These are phyloP conservation scores for Amblyjoppa fuscipennis DNA, from an alignment of 2,888 invertebrate genomes.

Conservation along the genomic window DNA sequence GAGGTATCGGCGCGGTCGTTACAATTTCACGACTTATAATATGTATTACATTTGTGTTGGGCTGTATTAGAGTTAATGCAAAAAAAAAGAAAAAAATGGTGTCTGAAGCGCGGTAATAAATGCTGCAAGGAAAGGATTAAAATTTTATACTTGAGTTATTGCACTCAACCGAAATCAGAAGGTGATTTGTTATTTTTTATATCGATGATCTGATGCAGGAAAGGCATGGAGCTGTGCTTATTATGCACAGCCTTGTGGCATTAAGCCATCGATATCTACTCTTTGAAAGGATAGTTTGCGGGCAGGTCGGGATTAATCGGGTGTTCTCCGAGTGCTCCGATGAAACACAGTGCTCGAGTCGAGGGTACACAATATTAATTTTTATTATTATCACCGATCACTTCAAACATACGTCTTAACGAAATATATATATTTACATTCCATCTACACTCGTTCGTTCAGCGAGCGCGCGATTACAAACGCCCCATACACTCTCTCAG, in stretches of 20 bases:
- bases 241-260: not conserved
- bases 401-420: constrained; percentile 29
- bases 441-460: constrained; percentile 10
- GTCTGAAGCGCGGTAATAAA: too few relatives aligned
- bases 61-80: not conserved
- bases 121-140: too few relatives aligned
- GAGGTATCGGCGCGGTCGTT: too few relatives aligned
- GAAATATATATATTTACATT: constrained; percentile 51
- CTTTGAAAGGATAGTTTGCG: not conserved
- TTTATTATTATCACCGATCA: constrained; percentile 49
- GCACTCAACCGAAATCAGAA: too few relatives aligned
- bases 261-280: not conserved
- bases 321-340: not conserved
- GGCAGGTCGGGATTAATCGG: not conserved
- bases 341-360: constrained; percentile 6
- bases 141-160: too few relatives aligned
- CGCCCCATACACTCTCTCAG: not conserved
- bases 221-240: too few relatives aligned
- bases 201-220: too few relatives aligned
- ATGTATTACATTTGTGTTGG: too few relatives aligned
- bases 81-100: not conserved
- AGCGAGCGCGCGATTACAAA: constrained; percentile 9
- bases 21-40: too few relatives aligned
- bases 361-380: constrained; percentile 31
- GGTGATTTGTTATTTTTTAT: too few relatives aligned